Evolutionary conservation across 2,888 invertebrate species (phyloP).

Genomic region (Agriopis aurantiaria): DNA sequence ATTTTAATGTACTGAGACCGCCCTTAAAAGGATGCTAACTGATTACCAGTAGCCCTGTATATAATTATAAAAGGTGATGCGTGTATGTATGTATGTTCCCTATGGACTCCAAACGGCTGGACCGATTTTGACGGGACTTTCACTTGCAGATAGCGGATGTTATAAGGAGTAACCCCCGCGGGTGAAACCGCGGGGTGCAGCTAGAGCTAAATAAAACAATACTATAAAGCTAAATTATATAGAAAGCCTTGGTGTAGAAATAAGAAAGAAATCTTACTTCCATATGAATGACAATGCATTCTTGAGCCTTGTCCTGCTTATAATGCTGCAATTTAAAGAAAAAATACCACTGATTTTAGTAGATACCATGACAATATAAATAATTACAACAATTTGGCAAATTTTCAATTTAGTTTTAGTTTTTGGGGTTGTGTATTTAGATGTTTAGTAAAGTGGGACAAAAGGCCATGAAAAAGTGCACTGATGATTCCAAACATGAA

Average conservation of each 20-base stretch:
- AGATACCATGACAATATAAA: slow-evolving; percentile 21
- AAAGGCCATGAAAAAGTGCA: background rate
- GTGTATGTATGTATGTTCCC: too few relatives aligned
- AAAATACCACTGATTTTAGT: slow-evolving; percentile 43
- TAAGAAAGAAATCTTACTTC: slow-evolving; percentile 73
- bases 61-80: too few relatives aligned
- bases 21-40: too few relatives aligned
- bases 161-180: too few relatives aligned
- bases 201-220: background rate
- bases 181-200: too few relatives aligned
- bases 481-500: background rate
- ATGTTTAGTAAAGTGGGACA: background rate
- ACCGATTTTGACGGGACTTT: too few relatives aligned
- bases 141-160: too few relatives aligned
- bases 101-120: too few relatives aligned
- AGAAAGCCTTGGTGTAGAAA: slow-evolving; percentile 2
- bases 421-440: background rate
- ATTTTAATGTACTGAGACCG: too few relatives aligned
- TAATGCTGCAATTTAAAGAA: slow-evolving; percentile 74
- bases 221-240: background rate
- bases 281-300: slow-evolving; percentile 73
- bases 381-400: background rate
- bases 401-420: background rate
- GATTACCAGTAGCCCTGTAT: too few relatives aligned
- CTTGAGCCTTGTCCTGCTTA: slow-evolving; percentile 79